These are phyloP conservation scores for Cottoperca gobio DNA, from an alignment of 2,797 vertebrate genomes.

Conservation along the genomic window DNA sequence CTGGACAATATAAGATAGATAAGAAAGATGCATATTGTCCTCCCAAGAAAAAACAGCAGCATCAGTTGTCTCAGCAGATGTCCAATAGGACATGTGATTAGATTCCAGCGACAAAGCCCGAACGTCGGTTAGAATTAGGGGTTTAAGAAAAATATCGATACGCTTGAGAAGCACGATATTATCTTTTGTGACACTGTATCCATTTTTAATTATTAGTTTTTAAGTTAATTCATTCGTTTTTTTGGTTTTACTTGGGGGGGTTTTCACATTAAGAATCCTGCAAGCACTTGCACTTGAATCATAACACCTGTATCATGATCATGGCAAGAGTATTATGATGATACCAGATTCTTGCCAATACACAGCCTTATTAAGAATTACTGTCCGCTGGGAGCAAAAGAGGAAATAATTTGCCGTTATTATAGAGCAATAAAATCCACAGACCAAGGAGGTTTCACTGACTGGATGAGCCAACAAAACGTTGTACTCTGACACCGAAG, in stretches of 20 bases:
- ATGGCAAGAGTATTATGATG: no score
- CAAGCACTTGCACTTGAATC: no score
- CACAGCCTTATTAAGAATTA: no score
- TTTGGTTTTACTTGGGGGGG: no score
- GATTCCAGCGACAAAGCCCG: background rate
- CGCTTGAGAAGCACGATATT: no score
- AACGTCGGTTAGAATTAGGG: background rate
- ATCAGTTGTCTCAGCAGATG: slow-evolving; percentile 6
- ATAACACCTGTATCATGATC: no score
- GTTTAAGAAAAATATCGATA: no score
- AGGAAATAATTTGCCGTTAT: background rate
- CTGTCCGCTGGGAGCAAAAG: background rate
- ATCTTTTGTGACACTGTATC: no score
- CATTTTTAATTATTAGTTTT: no score
- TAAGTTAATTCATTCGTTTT: no score
- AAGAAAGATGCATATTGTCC: background rate
- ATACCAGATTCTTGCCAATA: no score
- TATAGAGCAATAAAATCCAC: background rate
- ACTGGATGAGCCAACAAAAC: background rate
- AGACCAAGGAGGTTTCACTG: background rate
- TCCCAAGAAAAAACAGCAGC: background rate
- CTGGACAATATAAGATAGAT: slow-evolving; percentile 2
- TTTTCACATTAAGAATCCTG: no score
- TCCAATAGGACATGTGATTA: slow-evolving; percentile 1
- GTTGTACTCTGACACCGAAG: background rate